phyloP scores from a whole-genome alignment of 2,888 invertebrate genomes.

The Hyalella azteca region DNA sequence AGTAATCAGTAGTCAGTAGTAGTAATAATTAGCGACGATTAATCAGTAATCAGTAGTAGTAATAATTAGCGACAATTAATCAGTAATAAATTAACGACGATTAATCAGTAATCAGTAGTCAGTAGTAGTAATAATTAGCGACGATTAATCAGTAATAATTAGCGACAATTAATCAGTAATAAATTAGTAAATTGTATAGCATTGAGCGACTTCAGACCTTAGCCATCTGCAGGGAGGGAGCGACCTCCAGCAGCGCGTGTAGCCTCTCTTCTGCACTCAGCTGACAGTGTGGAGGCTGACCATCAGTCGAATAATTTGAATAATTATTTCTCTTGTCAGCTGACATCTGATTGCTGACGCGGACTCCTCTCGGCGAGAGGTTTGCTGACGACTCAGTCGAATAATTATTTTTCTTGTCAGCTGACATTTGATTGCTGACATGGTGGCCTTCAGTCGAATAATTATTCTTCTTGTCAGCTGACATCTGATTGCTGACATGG shows the following conservation, averaged over 20 bases:
- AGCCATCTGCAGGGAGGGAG: conserved; percentile 13
- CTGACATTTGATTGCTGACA: background rate
- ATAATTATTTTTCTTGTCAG: background rate
- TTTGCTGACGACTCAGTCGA: background rate
- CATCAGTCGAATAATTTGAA: background rate
- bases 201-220: too few relatives aligned
- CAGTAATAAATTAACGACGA: too few relatives aligned
- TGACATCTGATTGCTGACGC: background rate
- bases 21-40: too few relatives aligned
- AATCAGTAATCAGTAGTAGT: too few relatives aligned
- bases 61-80: too few relatives aligned
- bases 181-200: too few relatives aligned
- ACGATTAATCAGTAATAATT: too few relatives aligned
- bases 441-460: background rate
- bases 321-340: background rate
- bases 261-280: background rate
- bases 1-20: too few relatives aligned
- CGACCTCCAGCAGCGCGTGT: conserved; percentile 15
- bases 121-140: too few relatives aligned
- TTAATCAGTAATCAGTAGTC: too few relatives aligned
- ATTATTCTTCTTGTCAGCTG: background rate
- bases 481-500: background rate
- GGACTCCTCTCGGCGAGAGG: background rate
- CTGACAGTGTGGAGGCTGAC: background rate
- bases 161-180: too few relatives aligned